Base-by-base conservation (phyloP, 2,797 vertebrate genomes). In the Alca torda region DNA sequence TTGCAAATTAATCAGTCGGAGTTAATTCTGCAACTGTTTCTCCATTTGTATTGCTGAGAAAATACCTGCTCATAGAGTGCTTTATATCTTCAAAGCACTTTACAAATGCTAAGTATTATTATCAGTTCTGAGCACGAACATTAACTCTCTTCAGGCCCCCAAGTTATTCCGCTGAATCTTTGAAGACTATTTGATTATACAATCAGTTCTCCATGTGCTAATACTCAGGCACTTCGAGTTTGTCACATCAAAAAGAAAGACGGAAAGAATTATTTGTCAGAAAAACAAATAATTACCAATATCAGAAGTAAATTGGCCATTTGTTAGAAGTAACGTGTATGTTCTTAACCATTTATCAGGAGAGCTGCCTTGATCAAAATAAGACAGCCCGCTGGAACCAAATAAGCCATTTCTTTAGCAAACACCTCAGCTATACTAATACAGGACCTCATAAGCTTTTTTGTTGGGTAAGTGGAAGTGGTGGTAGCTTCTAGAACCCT, bases 161-260 rank as follows among this genome's bases (percentile, higher is more conserved):
- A 84, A 65, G 76, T 90, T 93, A 77, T 87, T 92, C 95, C 10
- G 41, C 89, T 82, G 88, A 19, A 94, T 57, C 97, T 97, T 97
- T 96, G 95, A 97, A 97, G 97, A 92, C 57, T 88, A 97, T 96
- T 97, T 94, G 89, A 97, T 97, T 97, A 97, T 86, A 73, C 89
- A 74, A 88, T 89, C 93, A 94, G 86, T 70, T 90, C 94, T 86
- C 96, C 96, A 96, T 91, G 67, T 96, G 93, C 92, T 89, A 92
- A 92, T 46, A 81, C 95, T 97, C 97, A 97, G 83, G 82, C 90
- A 82, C 91, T 83, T 53, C 4, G 6, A 30, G 67, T 33, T 39
- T 95, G 97, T 87, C 97, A 97, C 96, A 96, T 96, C 96, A 97
- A 97, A 97, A 93, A 89, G 89, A 46, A 84, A 64, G 64, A 59